Evolutionary conservation across 2,888 invertebrate genomes (phyloP).

Genomic region (Priocnemis perturbator): DNA sequence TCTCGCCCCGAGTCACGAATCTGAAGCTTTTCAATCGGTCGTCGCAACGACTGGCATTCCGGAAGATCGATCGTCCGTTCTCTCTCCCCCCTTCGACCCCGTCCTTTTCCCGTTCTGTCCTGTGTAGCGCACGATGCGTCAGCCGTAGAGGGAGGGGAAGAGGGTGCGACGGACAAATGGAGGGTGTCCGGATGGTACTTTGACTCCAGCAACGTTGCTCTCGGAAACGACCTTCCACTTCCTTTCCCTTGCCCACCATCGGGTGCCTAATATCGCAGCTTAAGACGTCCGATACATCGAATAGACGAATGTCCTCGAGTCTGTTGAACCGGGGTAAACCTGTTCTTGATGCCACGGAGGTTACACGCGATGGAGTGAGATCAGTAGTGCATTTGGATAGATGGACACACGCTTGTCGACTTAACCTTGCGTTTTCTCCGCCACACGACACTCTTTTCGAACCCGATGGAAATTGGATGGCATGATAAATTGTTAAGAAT

Average conservation of each 20-base stretch:
- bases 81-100: conserved; percentile 20
- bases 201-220: conserved; percentile 51
- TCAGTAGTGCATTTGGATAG: no score
- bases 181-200: conserved; percentile 56
- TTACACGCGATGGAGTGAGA: no score
- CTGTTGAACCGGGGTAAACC: no score
- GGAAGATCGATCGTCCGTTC: conserved; percentile 53
- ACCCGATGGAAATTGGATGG: no score
- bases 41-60: conserved; percentile 52
- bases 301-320: no score
- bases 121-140: conserved; percentile 47
- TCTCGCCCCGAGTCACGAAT: conserved; percentile 52
- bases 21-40: conserved; percentile 58
- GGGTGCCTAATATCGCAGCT: neutral
- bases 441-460: no score
- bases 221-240: conserved; percentile 18
- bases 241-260: conserved; percentile 10
- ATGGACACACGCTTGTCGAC: no score
- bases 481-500: no score
- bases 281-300: no score
- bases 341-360: no score
- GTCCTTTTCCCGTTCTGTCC: conserved; percentile 15
- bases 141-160: conserved; percentile 43
- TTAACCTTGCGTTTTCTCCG: no score
- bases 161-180: conserved; percentile 55